Evolutionary conservation across 2,797 vertebrate species (phyloP), one percentile per base, ranked within the genome.

Genomic region (Parotocinclus haroldoi): DNA sequence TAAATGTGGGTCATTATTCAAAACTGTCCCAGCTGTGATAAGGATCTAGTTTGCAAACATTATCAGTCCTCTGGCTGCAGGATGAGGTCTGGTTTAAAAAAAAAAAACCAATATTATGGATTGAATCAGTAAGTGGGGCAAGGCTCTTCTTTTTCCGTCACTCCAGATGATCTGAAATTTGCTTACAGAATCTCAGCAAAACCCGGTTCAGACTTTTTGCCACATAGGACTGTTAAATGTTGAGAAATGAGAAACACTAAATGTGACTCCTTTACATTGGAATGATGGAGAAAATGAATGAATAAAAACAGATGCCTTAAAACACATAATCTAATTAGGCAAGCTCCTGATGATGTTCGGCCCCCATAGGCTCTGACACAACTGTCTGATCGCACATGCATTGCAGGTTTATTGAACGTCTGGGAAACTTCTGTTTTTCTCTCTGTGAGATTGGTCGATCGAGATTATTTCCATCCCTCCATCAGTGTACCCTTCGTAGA

Each of bases 251-350:
- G 51, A 69, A 56, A 50, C 52, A 14, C 58, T 37, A 48, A 54
- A 52, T 40, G 14, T 53, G 49, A 58, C 10, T 65, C 60, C 10
- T 63, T n/a, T 52, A 46, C 14, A 63, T 61, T 59, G 64, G 27
- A 27, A 27, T 27, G 27, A 5, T 27, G 27, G 27, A 27, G 27
- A 56, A 74, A 65, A 74, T 77, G 55, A 72, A 74, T 69, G 45
- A 64, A 60, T 72, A 60, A 77, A 76, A 77, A 76, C 58, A 58
- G 71, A 48, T 46, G 56, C 68, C 66, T 78, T 67, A 74, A 77
- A 72, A 57, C 64, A 70, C 71, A 54, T 74, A 78, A 79, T 76
- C 77, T 58, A 68, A 73, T 75, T 72, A 73, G 65, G 53, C 16
- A 5, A 11, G 69, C 63, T 27, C 27, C 27, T 27, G 5, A 27